Percentiles rank a stretch among this genome's conserved stretches.
Conservation (phyloP, 2,888 invertebrate genomes). For the Abrostola triplasia region DNA sequence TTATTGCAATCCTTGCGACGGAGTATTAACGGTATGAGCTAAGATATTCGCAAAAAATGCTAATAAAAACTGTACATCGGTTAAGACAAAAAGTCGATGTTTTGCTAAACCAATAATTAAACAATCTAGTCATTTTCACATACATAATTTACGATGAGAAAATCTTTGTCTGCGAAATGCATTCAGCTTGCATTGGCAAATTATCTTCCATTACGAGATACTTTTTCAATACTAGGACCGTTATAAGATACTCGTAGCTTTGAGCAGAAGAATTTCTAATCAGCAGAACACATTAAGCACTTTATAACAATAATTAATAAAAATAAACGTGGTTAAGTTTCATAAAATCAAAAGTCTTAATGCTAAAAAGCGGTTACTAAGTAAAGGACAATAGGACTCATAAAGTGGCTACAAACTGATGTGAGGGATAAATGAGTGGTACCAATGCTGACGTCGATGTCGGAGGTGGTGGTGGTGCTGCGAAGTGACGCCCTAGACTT, state of each 20-base stretch:
- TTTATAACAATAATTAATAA: too few species aligned
- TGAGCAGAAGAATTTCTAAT: too few species aligned
- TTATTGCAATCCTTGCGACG: slow-evolving; percentile 2
- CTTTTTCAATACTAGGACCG: neutral
- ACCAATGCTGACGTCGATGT: slow-evolving; percentile 70
- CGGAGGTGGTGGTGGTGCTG: slow-evolving; percentile 70
- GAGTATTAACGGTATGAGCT: slow-evolving; percentile 1
- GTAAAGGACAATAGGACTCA: slow-evolving; percentile 7
- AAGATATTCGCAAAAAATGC: slow-evolving; percentile 7
- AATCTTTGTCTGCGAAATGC: slow-evolving; percentile 12
- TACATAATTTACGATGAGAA: slow-evolving; percentile 28
- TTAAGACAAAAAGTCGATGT: slow-evolving; percentile 7
- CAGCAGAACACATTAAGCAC: too few species aligned
- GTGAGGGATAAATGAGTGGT: slow-evolving; percentile 38
- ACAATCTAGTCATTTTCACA: slow-evolving; percentile 4
- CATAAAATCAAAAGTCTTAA: neutral
- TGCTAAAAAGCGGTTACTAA: neutral
- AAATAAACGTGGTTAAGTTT: too few species aligned
- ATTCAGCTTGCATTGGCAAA: slow-evolving; percentile 9
- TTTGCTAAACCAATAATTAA: slow-evolving; percentile 9
- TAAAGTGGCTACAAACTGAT: slow-evolving; percentile 17
- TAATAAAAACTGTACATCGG: neutral
- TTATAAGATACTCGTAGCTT: too few species aligned
- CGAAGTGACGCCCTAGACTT: slow-evolving; percentile 82
- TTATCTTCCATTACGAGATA: neutral